Evolutionary conservation across 2,797 vertebrate species (phyloP), one percentile per base, ranked within the genome.

Genomic region (Ara ararauna): DNA sequence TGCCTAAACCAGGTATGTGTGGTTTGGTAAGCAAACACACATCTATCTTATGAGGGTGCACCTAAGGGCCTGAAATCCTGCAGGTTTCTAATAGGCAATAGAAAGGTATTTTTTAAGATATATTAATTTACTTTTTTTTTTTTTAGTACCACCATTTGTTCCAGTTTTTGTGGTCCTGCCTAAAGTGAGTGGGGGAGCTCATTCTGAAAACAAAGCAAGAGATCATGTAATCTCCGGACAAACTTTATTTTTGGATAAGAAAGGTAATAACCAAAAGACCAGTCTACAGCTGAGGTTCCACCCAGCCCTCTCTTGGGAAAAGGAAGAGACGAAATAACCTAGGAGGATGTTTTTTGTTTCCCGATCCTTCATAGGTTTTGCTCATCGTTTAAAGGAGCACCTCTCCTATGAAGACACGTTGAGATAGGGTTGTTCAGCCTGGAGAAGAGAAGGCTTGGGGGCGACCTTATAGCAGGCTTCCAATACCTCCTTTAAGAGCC

Each of bases 261-360:
- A 82, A 65, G 3, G 4, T 73, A 56, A 48, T 5, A 85, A 72
- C 10, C 6, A 81, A 71, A 42, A 93, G 12, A 6, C 58, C 84
- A 71, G 26, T 29, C 30, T 58, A 8, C 7, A 50, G 42, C 4
- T 51, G n/a, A 87, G 6, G 30, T 77, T 54, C 16, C 9, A 2
- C 10, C 7, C 17, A 15, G 4, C 3, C 3, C 6, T 0, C 1
- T 45, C n/a, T 65, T 47, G 22, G 27, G 15, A 75, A 84, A 38
- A 74, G 38, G 60, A 58, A 36, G 30, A 79, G 24, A 82, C 92
- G 5, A 81, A 92, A 88, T 51, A 3, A 22, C n/a, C 11, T 65
- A 81, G 40, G 14, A 86, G 13, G 51, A 11, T 64, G 18, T 5
- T 71, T 95, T 90, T 74, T 65, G 11, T 84, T 89, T 90, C 58